A percentile compares a stretch with the other conserved stretches of the same genome.
These are phyloP conservation scores for Vanessa tameamea DNA, from an alignment of 1,140 invertebrate genomes.

Conservation along the genomic window DNA sequence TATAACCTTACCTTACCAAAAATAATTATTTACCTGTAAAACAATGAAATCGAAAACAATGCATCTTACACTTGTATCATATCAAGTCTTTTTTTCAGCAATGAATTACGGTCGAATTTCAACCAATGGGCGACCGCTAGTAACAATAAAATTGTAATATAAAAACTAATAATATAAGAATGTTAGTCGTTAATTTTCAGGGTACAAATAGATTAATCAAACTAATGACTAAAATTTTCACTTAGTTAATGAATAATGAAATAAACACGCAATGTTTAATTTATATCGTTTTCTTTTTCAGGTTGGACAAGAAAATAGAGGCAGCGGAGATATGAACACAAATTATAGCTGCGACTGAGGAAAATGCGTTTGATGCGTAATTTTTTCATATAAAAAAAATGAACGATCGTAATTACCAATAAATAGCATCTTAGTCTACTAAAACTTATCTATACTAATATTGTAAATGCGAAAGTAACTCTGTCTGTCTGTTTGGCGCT, in stretches of 20 bases:
- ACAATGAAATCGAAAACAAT: no score
- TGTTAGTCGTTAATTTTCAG: neutral
- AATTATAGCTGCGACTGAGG: neutral
- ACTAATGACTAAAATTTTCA: constrained; percentile 7
- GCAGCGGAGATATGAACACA: neutral
- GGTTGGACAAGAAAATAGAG: neutral
- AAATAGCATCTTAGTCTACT: neutral
- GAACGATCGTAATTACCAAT: neutral
- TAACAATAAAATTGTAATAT: neutral
- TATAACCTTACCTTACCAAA: no score
- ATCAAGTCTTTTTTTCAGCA: no score
- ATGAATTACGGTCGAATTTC: no score
- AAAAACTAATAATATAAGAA: neutral
- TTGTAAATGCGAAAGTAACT: no score
- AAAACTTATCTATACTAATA: no score
- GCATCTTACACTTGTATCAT: no score
- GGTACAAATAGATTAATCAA: constrained; percentile 3
- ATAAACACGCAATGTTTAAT: constrained; percentile 5
- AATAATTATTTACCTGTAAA: no score
- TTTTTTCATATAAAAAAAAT: neutral
- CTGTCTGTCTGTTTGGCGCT: no score
- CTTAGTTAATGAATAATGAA: constrained; percentile 8
- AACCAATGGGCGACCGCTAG: no score
- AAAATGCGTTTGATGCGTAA: neutral
- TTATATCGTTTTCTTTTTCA: constrained; percentile 25